Percentiles rank a stretch among this genome's conserved stretches.
Conservation (phyloP, 2,888 invertebrate species). For the Gymnosoma rotundatum region DNA sequence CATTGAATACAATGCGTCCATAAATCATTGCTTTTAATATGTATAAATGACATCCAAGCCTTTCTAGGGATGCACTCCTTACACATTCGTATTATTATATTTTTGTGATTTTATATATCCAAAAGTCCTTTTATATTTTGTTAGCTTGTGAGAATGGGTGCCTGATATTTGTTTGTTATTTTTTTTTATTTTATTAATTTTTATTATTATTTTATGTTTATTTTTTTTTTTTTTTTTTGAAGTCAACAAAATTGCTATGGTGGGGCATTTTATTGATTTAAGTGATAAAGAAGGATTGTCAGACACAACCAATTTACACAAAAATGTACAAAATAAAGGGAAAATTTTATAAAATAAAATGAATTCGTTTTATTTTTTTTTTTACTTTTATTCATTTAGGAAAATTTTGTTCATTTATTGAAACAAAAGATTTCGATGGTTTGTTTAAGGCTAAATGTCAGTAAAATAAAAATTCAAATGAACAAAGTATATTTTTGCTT, state of each 20-base stretch:
- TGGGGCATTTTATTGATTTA: conserved; percentile 67
- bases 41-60: conserved; percentile 19
- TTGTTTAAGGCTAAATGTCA: conserved; percentile 57
- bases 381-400: conserved; percentile 20
- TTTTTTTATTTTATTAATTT: not conserved
- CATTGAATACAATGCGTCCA: conserved; percentile 65
- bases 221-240: conserved; percentile 22
- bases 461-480: conserved; percentile 32
- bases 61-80: not conserved
- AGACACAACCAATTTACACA: conserved; percentile 67
- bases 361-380: conserved; percentile 8
- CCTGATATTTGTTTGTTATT: not conserved
- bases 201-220: conserved; percentile 3
- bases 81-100: not conserved
- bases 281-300: conserved; percentile 68
- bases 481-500: conserved; percentile 28
- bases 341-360: conserved; percentile 29
- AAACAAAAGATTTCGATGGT: conserved; percentile 66
- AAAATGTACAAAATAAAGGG: conserved; percentile 58
- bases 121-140: not conserved
- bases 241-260: conserved; percentile 64
- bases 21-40: conserved; percentile 65
- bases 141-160: not conserved
- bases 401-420: conserved; percentile 61
- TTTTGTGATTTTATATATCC: not conserved